Base-by-base conservation (phyloP, 2,113 vertebrate species). In the Dicrurus megarhynchus region DNA sequence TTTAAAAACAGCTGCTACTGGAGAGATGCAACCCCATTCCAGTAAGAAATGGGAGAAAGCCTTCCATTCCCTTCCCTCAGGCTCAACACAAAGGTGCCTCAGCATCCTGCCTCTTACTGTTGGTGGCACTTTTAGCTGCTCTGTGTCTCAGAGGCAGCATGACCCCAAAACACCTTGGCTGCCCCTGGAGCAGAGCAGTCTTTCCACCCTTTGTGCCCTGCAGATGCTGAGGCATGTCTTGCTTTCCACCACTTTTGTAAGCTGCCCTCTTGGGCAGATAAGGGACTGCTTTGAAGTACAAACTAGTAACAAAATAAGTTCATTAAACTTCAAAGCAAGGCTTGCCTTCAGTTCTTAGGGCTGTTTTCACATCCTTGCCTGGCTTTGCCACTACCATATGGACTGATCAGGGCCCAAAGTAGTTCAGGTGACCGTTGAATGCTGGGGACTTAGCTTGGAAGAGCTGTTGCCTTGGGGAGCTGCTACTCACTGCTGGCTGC, bases 71-170 rank as follows among this genome's bases (percentile, higher is more conserved):
- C 11, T 80, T 64, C 27, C 41, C 89, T 73, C 44, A 69, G 49
- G n/a, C 56, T 89, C 0, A 1, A n/a, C 28, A 33, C 12, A 26
- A 18, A 39, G 33, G 7, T 76, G 57, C 16, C 41, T 21, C 2
- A 3, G 41, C 41, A 24, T 59, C 35, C 39, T 92, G 47, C 47
- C 59, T 1, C 0, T 27, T 42, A 5, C 30, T 0, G 0, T 32
- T 21, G 13, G 7, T 56, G 44, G 27, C 35, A 41, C 4, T 42
- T 23, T 6, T 5, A 33, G 37, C 35, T 87, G 55, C 59, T 81
- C 26, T 19, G 12, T 63, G 64, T 46, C 14, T 60, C 2, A 1
- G 52, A 41, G 55, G 8, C 50, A 68, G n/a, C 0, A 0, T 80
- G 59, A 67, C 55, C 21, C 55, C 16, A 13, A 26, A 73, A 84